Base-by-base conservation (phyloP, 2,888 invertebrate species). In the Rhingia rostrata region DNA sequence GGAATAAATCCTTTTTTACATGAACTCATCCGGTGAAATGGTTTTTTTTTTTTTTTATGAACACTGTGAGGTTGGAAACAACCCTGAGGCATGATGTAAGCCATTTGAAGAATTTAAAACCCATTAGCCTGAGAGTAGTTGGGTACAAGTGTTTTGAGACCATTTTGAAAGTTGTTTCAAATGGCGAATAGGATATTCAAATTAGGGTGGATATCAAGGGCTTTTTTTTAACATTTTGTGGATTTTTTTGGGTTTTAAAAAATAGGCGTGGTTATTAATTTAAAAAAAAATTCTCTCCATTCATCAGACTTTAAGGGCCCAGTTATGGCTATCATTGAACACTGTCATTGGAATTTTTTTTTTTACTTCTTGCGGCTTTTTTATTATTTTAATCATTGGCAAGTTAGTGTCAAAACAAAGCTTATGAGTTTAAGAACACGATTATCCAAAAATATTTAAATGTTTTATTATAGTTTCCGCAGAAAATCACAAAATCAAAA, bases 1-100 rank as follows among this genome's bases (percentile, higher is more conserved):
- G 51, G 79, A 66, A 73, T 84, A 80, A 80, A 84, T 84, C 84
- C 84, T 69, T 84, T 22, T 80, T 75, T 69, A 79, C 83, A 84
- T 84, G 83, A 84, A 84, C 69, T 84, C 79, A 84, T 74, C 83
- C 83, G 73, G 58, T 67, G 82, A 78, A 73, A 66, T 73, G 78
- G 61, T 82, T 72, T 51, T 66, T 54, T 67, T 66, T 53, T 53
- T 4, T 45, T 69, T 56, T 33, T 14, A 32, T 49, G 22, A 49
- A 30, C 22, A 49, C 4, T 9, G 22, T 14, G 22, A 30, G 30
- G 22, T 3, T 41, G 49, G 54, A 41, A 67, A 37, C 53, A 54
- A 33, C 63, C 74, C 53, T 47, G 54, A n/a, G n/a, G 53, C 14
- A 41, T 60, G 39, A 37, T 54, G 54, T 49, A 53, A 53, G 63